Evolutionary conservation across 64 coral and sea anemone genomes (phyloP), one percentile per base, ranked within the genome.

Genomic region (Pocillopora damicornis): DNA sequence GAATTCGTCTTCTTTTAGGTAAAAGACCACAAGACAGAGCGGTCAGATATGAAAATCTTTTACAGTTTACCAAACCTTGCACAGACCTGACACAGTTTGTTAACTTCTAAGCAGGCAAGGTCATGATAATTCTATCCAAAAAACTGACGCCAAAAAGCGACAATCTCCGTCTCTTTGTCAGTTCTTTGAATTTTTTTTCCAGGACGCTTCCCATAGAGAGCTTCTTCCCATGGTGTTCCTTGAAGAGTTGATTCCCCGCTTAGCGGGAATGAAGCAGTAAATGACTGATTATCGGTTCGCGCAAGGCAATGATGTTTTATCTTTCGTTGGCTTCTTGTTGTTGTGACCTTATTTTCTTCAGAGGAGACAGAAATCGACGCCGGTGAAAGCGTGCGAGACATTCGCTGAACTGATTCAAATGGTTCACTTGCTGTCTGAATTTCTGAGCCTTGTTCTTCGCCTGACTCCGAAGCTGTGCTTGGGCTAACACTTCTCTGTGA

Each of bases 141-240:
- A 37, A 82, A 82, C 34, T 82, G 79, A 15, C 26, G 23, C 79
- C 79, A 82, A 38, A 82, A 82, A 11, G 59, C 9, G 9, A 65
- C 30, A 82, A 82, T 37, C 61, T 66, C 61, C 60, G 9, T 60
- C 60, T 82, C 79, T 18, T 64, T 64, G 9, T 35, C 14, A 65
- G 13, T 82, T 82, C 58, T 82, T 20, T 82, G 30, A 82, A 16
- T 18, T 37, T 10, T 59, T 82, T 82, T 82, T 82, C 58, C 60
- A 60, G 79, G 9, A 7, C 57, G 22, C 57, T 58, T 45, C 37
- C 60, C 30, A 18, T 61, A 14, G 9, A 82, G 61, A 1, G 79
- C 79, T 0, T 82, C 79, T 82, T 82, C 79, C 79, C 79, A 82
- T 18, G 79, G 79, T 8, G 79, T 82, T 15, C 79, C 79, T 63